Evolutionary conservation across 1,140 invertebrate species (phyloP), one percentile per base, ranked within the genome.

Genomic region (Bombus ignitus): DNA sequence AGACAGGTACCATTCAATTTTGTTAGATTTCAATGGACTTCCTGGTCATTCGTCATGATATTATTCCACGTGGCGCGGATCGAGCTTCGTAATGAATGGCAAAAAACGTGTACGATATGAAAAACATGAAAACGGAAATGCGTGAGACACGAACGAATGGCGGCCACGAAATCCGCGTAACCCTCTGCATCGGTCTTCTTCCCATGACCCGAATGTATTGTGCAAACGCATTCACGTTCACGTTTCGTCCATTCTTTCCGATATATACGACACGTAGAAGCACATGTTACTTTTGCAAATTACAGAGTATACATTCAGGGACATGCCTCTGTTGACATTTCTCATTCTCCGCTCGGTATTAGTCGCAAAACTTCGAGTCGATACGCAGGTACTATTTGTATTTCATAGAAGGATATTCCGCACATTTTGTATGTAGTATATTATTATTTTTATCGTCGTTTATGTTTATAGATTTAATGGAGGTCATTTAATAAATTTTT

Each of bases 121-220:
- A 81, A 88, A 88, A 75, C 74, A 66, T 39, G 62, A 85, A 85
- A 89, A 87, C 88, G 88, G 88, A 89, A 87, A 89, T 89, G 88
- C 88, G 88, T 89, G 88, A 39, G 59, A 66, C 88, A 89, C 88
- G 88, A 89, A 89, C 70, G 66, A 65, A 80, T 18, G 77, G 47
- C 73, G 75, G 62, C 87, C 71, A 78, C 84, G 84, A 83, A 75
- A 89, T 86, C 70, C 71, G 57, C 62, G 72, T 85, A 88, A 76
- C 78, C 79, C 74, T 85, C 68, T 25, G 66, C 42, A n/a, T 68
- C 37, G 53, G 37, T 76, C 79, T 81, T 89, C 85, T 89, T 89
- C 88, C 88, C 88, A 87, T 89, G 84, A 89, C 88, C 88, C 85
- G 79, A 86, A 89, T 47, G 81, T 39, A 83, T 77, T 71, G 83